phyloP scores from a whole-genome alignment of 2,797 vertebrate genomes.

The Podarcis lilfordi region DNA sequence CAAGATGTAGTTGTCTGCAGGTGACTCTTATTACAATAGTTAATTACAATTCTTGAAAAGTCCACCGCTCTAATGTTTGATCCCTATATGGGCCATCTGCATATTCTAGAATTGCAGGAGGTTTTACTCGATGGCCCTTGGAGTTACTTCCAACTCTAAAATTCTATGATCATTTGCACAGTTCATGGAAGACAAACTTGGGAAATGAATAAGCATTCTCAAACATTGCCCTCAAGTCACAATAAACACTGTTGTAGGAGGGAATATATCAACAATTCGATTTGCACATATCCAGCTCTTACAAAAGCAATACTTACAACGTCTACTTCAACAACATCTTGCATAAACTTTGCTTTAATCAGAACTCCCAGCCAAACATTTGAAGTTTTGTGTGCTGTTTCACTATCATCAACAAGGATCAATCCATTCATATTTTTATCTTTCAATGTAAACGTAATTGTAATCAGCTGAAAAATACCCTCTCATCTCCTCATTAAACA shows the following conservation, averaged over 20 bases:
- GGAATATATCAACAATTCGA: neutral
- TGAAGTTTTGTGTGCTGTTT: neutral
- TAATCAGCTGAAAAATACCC: neutral
- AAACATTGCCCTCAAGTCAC: neutral
- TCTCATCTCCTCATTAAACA: neutral
- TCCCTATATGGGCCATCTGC: too few species aligned
- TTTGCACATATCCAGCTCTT: neutral
- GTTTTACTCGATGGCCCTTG: too few species aligned
- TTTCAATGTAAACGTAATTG: neutral
- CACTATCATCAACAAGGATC: neutral
- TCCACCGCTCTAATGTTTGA: constrained; percentile 47
- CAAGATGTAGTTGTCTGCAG: neutral
- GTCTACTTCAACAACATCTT: neutral
- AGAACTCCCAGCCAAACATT: neutral
- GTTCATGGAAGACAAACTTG: constrained; percentile 40
- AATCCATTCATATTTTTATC: neutral
- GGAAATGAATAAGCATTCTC: constrained; percentile 50
- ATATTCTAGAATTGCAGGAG: too few species aligned
- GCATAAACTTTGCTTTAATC: neutral
- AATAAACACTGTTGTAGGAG: neutral
- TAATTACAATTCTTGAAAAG: constrained; percentile 24
- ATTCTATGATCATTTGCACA: constrained; percentile 1
- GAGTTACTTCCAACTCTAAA: too few species aligned
- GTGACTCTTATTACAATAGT: neutral
- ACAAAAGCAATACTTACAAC: neutral